Conservation (phyloP, 2,888 invertebrate genomes). For the Lithophane ornitopus region DNA sequence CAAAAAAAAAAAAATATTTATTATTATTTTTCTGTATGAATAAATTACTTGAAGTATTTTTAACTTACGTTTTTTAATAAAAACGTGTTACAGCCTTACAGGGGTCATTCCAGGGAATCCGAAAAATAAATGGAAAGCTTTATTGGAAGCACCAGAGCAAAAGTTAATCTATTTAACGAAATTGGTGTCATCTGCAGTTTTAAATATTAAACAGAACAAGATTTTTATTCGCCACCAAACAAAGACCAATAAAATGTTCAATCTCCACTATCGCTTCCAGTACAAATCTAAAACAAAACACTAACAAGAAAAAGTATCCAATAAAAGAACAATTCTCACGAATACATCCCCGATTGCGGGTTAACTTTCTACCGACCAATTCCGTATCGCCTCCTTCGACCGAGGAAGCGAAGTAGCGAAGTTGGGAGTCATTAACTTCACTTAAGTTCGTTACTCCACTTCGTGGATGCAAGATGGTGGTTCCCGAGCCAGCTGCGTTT, state of each 20-base stretch:
- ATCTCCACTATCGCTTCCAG: constrained; percentile 45
- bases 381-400: constrained; percentile 72
- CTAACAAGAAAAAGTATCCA: constrained; percentile 64
- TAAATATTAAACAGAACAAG: constrained; percentile 14
- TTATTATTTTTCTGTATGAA: neutral
- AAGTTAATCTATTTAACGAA: neutral
- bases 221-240: constrained; percentile 20
- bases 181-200: neutral
- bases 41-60: neutral
- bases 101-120: too few relatives aligned
- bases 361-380: constrained; percentile 78
- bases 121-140: neutral
- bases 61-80: neutral
- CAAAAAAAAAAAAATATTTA: too few relatives aligned
- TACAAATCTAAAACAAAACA: constrained; percentile 60
- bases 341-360: constrained; percentile 76
- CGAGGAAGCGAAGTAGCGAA: constrained; percentile 70
- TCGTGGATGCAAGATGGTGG: constrained; percentile 70
- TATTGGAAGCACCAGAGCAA: neutral
- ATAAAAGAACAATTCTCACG: constrained; percentile 70
- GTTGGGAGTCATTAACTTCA: constrained; percentile 82
- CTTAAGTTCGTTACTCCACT: constrained; percentile 78
- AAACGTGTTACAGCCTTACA: too few relatives aligned
- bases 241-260: constrained; percentile 48
- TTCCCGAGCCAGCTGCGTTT: constrained; percentile 74